Conservation (phyloP, 2,888 invertebrate genomes). For the Lithodes maja region DNA sequence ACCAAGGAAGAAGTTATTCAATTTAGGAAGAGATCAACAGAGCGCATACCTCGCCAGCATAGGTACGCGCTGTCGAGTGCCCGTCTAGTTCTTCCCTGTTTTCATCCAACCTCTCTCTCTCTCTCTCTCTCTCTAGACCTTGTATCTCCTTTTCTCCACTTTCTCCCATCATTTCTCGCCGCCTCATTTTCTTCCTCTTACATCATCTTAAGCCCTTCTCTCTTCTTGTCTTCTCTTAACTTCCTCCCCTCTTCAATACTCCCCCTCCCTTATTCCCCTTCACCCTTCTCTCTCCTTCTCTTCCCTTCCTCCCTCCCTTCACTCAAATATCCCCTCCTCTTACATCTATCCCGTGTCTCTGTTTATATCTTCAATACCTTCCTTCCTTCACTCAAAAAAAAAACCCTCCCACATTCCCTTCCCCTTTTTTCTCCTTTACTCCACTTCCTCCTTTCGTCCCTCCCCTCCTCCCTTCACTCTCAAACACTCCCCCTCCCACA, state of each 20-base stretch:
- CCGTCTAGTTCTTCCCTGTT: not conserved
- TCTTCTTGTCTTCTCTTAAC: too few relatives aligned
- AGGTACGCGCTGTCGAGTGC: too few relatives aligned
- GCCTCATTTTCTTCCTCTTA: not conserved
- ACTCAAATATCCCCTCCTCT: not conserved
- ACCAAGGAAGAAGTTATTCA: too few relatives aligned
- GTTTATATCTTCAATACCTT: not conserved
- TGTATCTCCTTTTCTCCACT: not conserved
- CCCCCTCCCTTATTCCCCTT: not conserved
- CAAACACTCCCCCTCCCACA: too few relatives aligned
- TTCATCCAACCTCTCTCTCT: slow-evolving; percentile 8
- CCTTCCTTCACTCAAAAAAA: not conserved
- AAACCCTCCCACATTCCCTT: not conserved
- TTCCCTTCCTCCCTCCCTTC: slow-evolving; percentile 4
- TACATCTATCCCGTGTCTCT: not conserved
- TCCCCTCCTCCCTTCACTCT: not conserved
- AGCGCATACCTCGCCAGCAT: too few relatives aligned
- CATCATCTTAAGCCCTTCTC: not conserved
- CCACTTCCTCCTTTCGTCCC: not conserved
- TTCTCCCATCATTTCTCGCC: not conserved
- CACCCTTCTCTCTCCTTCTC: not conserved
- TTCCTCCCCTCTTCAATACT: not conserved
- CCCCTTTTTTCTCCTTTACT: not conserved
- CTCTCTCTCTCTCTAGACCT: not conserved
- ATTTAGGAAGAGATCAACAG: too few relatives aligned